Percentiles rank a stretch among this genome's conserved stretches.
Evolutionary conservation across 2,113 vertebrate genomes (phyloP).

Genomic region (Octodon degus): DNA sequence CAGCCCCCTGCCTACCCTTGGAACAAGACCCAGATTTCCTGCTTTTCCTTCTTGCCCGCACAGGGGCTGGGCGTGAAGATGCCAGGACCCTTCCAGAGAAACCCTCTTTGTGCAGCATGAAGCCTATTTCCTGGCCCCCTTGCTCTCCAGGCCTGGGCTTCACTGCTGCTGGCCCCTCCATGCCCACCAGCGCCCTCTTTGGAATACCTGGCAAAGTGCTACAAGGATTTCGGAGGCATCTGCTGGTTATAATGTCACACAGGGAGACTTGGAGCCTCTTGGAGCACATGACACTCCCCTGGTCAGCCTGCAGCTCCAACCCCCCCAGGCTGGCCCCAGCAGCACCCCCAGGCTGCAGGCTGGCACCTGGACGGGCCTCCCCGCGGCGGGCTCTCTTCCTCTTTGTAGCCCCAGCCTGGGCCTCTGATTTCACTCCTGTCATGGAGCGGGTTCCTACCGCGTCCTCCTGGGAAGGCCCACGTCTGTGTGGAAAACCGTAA

Average conservation of each 20-base stretch:
- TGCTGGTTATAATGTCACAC: neutral
- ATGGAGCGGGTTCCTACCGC: neutral
- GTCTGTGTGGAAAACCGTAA: fast-evolving
- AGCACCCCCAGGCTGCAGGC: neutral
- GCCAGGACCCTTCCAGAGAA: neutral
- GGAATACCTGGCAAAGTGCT: neutral
- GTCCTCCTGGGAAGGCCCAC: neutral
- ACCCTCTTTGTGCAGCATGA: neutral
- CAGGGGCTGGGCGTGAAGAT: neutral
- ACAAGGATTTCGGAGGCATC: neutral
- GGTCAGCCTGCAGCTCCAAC: neutral
- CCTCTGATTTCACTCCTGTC: neutral
- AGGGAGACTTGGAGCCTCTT: slow-evolving; percentile 42
- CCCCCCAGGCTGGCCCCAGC: neutral
- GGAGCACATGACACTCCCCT: neutral
- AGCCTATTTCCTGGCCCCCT: neutral
- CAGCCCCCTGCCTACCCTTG: neutral
- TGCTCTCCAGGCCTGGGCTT: neutral
- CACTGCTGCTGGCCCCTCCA: neutral
- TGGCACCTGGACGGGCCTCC: neutral
- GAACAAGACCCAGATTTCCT: neutral
- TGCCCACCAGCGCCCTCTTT: neutral
- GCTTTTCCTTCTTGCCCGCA: neutral
- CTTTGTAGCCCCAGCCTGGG: neutral
- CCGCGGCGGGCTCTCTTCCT: neutral